Percentiles rank a stretch among this genome's conserved stretches.
phyloP scores from a whole-genome alignment of 2,113 vertebrate genomes.

The Sorex fumeus region DNA sequence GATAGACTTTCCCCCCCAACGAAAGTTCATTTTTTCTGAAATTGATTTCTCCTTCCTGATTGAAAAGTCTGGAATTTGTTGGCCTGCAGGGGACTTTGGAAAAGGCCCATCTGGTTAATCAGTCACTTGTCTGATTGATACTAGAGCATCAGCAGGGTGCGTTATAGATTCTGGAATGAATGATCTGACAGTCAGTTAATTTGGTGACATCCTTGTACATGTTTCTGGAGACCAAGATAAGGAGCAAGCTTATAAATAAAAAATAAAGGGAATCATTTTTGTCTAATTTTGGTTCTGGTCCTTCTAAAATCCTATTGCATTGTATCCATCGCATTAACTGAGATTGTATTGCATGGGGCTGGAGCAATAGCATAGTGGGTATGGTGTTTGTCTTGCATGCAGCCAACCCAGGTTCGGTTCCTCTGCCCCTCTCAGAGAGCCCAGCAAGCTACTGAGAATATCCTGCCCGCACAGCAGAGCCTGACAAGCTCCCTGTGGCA shows the following conservation, averaged over 20 bases:
- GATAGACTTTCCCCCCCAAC: not conserved
- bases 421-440: too few species aligned
- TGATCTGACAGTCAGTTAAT: conserved; percentile 69
- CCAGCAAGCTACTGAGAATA: too few species aligned
- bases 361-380: too few species aligned
- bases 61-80: conserved; percentile 72
- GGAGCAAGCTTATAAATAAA: conserved; percentile 57
- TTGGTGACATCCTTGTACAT: conserved; percentile 46
- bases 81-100: conserved; percentile 34
- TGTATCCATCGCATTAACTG: not conserved
- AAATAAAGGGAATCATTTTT: conserved; percentile 53
- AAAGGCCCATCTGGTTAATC: conserved; percentile 61
- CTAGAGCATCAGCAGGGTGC: conserved; percentile 36
- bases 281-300: not conserved
- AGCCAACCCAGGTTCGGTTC: too few species aligned
- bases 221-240: conserved; percentile 42
- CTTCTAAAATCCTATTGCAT: not conserved
- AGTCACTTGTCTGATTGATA: conserved; percentile 75
- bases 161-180: conserved; percentile 70
- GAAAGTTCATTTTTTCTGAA: conserved; percentile 51
- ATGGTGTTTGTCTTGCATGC: too few species aligned
- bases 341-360: not conserved
- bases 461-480: too few species aligned
- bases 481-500: too few species aligned
- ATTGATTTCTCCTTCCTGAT: conserved; percentile 67